Percentiles rank a stretch among this genome's conserved stretches.
phyloP scores from a whole-genome alignment of 2,113 vertebrate species.

The Hippocampus abdominalis region DNA sequence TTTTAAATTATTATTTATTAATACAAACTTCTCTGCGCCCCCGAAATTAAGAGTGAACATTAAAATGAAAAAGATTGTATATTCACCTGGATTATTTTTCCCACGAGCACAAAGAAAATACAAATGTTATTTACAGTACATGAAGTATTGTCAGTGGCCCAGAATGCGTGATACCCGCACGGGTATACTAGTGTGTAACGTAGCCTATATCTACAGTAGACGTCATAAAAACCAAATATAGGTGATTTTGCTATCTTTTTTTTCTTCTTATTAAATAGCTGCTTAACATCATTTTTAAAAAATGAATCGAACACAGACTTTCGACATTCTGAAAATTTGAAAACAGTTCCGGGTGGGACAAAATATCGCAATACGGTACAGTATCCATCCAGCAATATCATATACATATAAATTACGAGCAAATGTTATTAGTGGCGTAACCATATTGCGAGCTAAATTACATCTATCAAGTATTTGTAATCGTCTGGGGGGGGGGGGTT shows the following conservation, averaged over 20 bases:
- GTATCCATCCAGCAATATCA: not conserved
- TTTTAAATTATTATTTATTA: constrained; percentile 14
- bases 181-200: constrained; percentile 67
- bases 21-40: constrained; percentile 54
- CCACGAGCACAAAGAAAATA: constrained; percentile 68
- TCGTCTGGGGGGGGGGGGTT: no score
- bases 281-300: not conserved
- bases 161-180: constrained; percentile 69
- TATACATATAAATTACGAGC: not conserved
- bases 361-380: not conserved
- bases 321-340: not conserved
- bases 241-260: not conserved
- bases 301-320: not conserved
- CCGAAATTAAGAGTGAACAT: constrained; percentile 33
- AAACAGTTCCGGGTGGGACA: not conserved
- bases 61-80: constrained; percentile 51
- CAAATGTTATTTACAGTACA: constrained; percentile 69
- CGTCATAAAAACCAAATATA: constrained; percentile 7
- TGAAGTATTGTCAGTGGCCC: constrained; percentile 67
- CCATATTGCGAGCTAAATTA: no score
- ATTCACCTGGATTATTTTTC: constrained; percentile 54
- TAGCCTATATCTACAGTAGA: constrained; percentile 66
- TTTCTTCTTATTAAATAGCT: not conserved
- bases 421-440: not conserved
- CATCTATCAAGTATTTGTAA: no score